A percentile compares a stretch with the other conserved stretches of the same genome.
Evolutionary conservation across 2,888 invertebrate genomes (phyloP).

Genomic region (Sycophila texana): DNA sequence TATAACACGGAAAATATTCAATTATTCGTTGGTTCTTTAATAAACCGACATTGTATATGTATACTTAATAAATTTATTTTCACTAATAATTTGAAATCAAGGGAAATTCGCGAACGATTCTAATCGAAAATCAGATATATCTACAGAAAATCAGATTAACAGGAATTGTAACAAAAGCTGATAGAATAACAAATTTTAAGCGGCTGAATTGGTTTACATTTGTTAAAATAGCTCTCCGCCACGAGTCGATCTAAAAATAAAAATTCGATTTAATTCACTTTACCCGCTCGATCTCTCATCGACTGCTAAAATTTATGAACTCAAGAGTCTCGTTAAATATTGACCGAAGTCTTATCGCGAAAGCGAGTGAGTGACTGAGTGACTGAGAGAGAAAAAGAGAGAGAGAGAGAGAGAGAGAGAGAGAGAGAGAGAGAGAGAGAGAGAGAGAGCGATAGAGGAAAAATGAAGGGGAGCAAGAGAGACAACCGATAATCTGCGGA

Average conservation of each 20-base stretch:
- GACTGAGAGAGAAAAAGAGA: not conserved
- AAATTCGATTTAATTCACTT: constrained; percentile 6
- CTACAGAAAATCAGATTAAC: no score
- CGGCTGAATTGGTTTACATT: not conserved
- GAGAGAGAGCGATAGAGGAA: not conserved
- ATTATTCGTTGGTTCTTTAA: no score
- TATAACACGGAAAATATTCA: no score
- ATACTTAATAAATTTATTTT: no score
- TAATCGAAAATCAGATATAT: no score
- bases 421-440: not conserved
- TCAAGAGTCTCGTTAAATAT: constrained; percentile 23
- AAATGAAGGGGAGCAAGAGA: not conserved
- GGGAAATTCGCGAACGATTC: no score
- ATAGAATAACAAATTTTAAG: no score
- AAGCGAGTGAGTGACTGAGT: not conserved
- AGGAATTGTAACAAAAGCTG: not conserved
- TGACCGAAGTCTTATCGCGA: constrained; percentile 24
- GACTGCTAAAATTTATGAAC: constrained; percentile 29
- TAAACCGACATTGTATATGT: no score
- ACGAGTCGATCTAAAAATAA: not conserved
- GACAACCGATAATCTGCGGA: no score
- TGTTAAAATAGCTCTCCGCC: constrained; percentile 1
- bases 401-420: not conserved
- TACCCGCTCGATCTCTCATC: constrained; percentile 5
- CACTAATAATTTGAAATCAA: no score